Conservation (phyloP, 2,888 invertebrate species). For the Pandemis corylana region DNA sequence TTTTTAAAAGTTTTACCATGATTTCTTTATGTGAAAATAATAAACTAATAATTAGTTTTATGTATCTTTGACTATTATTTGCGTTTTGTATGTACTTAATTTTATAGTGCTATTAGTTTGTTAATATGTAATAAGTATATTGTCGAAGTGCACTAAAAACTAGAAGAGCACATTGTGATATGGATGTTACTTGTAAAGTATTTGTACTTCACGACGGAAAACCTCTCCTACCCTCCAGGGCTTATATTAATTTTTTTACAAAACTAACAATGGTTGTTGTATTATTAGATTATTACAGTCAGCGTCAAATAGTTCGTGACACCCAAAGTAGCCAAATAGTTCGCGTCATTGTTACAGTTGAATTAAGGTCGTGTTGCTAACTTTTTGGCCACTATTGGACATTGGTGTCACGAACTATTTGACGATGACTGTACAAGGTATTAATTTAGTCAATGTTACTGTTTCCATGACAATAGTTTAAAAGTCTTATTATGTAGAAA, state of each 20-base stretch:
- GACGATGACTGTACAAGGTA: neutral
- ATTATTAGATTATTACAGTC: neutral
- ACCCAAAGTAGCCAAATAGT: no score
- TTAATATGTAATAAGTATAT: constrained; percentile 24
- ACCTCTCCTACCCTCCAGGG: neutral
- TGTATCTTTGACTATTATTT: neutral
- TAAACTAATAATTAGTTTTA: no score
- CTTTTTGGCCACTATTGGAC: no score
- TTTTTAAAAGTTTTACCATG: no score
- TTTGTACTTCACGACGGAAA: constrained; percentile 10
- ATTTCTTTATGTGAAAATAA: no score
- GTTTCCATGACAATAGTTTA: neutral
- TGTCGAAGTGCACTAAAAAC: constrained; percentile 33
- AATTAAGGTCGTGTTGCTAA: no score
- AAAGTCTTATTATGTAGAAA: no score
- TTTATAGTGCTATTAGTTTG: constrained; percentile 1
- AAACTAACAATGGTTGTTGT: constrained; percentile 28
- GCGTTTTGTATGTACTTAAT: constrained; percentile 18
- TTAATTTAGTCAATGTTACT: constrained; percentile 18
- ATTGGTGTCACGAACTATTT: no score
- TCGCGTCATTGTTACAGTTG: no score
- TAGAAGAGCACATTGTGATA: constrained; percentile 41
- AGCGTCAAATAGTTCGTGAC: no score
- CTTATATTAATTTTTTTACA: constrained; percentile 13
- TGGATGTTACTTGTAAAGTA: constrained; percentile 34